Percentiles rank a stretch among this genome's conserved stretches.
Conservation (phyloP, 2,888 invertebrate species). For the Stenoptilia bipunctidactyla region DNA sequence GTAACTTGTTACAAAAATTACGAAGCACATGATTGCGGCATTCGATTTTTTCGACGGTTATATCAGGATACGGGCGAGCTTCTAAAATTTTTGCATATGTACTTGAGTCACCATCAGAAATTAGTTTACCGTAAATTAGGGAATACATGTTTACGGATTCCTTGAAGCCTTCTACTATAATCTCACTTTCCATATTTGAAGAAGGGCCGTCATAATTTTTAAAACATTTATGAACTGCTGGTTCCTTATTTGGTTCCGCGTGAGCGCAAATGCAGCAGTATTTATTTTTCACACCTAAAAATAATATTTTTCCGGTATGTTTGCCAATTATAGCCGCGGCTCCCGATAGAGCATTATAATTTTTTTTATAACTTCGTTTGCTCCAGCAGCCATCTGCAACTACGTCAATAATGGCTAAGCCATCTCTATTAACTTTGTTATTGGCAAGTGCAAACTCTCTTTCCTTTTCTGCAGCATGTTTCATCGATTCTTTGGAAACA, state of each 20-base stretch:
- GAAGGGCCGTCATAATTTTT: too few species aligned
- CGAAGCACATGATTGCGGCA: too few species aligned
- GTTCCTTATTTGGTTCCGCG: conserved; percentile 9
- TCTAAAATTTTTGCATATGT: conserved; percentile 11
- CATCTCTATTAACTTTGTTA: conserved; percentile 8
- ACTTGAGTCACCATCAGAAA: conserved; percentile 11
- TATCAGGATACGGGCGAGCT: too few species aligned
- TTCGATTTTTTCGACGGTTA: too few species aligned
- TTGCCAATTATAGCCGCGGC: conserved; percentile 16
- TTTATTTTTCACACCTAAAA: too few species aligned
- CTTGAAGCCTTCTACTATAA: conserved; percentile 9
- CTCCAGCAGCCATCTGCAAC: conserved; percentile 17
- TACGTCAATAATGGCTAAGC: conserved; percentile 14
- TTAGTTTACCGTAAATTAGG: conserved; percentile 11
- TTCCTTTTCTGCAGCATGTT: conserved; percentile 13
- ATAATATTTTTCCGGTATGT: conserved; percentile 12
- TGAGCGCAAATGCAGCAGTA: conserved; percentile 14
- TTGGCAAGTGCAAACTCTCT: conserved; percentile 7
- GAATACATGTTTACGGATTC: conserved; percentile 3
- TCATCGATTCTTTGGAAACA: conserved; percentile 3
- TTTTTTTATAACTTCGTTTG: conserved; percentile 15
- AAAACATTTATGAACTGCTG: conserved; percentile 10
- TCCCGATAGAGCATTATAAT: conserved; percentile 16
- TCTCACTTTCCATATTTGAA: conserved; percentile 7
- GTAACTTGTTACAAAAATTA: too few species aligned